Percentiles rank a stretch among this genome's conserved stretches.
Conservation (phyloP, 2,888 invertebrate genomes). For the Ernsta delagoae region DNA sequence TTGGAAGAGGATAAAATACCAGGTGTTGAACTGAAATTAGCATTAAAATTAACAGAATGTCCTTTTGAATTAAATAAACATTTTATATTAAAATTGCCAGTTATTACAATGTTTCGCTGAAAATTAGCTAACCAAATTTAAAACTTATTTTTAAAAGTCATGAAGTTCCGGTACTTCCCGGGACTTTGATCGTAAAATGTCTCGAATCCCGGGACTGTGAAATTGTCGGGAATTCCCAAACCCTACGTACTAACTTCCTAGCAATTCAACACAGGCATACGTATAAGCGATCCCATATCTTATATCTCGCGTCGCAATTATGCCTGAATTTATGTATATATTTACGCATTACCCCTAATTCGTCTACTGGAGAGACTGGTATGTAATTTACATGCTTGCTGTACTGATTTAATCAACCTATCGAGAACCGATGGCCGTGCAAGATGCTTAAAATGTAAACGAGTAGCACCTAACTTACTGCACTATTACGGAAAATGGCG, state of each 20-base stretch:
- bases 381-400: slow-evolving; percentile 30
- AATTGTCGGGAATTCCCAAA: too few species aligned
- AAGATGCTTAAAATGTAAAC: slow-evolving; percentile 33
- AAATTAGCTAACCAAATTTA: too few species aligned
- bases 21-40: too few species aligned
- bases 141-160: too few species aligned
- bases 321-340: slow-evolving; percentile 10
- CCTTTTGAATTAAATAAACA: too few species aligned
- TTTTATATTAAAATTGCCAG: too few species aligned
- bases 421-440: slow-evolving; percentile 15
- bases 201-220: too few species aligned
- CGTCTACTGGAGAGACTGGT: slow-evolving; percentile 16
- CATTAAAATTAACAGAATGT: too few species aligned
- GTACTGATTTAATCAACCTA: slow-evolving; percentile 32
- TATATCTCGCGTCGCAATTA: background rate
- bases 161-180: too few species aligned
- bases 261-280: background rate
- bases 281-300: background rate
- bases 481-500: slow-evolving; percentile 29
- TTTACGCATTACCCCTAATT: slow-evolving; percentile 27
- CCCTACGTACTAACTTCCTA: background rate
- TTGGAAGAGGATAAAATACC: too few species aligned
- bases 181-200: too few species aligned
- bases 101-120: too few species aligned
- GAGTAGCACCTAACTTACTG: slow-evolving; percentile 21